Evolutionary conservation across 2,888 invertebrate genomes (phyloP).

Genomic region (Mesodorylaimus sp.): DNA sequence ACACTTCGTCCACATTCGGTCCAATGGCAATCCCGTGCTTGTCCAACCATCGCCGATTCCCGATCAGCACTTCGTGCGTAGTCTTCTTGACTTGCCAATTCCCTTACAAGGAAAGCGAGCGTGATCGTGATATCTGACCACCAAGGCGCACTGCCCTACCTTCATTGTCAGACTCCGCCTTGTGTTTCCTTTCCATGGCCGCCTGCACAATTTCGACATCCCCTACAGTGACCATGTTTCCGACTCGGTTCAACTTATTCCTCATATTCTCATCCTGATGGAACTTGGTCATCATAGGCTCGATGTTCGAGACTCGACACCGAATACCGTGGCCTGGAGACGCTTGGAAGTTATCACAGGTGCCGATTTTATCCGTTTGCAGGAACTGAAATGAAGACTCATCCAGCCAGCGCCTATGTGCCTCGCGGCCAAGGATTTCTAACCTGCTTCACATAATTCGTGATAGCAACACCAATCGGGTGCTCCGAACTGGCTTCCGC

Average conservation of each 20-base stretch:
- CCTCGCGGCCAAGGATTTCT: background rate
- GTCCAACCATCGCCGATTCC: conserved; percentile 90
- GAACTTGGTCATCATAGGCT: conserved; percentile 6
- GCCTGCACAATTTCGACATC: background rate
- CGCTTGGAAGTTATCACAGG: conserved; percentile 20
- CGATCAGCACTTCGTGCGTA: too few species aligned
- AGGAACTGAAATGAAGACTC: conserved; percentile 14
- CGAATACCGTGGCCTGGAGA: conserved; percentile 19
- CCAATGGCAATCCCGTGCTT: conserved; percentile 63
- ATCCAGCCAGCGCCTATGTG: too few species aligned
- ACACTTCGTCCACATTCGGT: conserved; percentile 50
- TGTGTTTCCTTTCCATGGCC: too few species aligned
- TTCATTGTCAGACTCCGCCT: too few species aligned
- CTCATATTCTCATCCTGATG: background rate
- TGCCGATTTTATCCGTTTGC: conserved; percentile 17
- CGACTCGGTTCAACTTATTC: background rate
- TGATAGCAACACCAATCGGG: conserved; percentile 79
- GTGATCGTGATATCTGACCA: too few species aligned
- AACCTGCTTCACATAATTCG: conserved; percentile 56
- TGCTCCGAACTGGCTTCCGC: conserved; percentile 91
- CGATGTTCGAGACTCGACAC: conserved; percentile 10
- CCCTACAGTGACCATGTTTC: background rate
- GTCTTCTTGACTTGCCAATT: too few species aligned
- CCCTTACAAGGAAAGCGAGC: too few species aligned
- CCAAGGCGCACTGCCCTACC: too few species aligned